A percentile compares a stretch with the other conserved stretches of the same genome.
phyloP scores from a whole-genome alignment of 1,140 invertebrate genomes.

The Lordiphosa clarofinis region DNA sequence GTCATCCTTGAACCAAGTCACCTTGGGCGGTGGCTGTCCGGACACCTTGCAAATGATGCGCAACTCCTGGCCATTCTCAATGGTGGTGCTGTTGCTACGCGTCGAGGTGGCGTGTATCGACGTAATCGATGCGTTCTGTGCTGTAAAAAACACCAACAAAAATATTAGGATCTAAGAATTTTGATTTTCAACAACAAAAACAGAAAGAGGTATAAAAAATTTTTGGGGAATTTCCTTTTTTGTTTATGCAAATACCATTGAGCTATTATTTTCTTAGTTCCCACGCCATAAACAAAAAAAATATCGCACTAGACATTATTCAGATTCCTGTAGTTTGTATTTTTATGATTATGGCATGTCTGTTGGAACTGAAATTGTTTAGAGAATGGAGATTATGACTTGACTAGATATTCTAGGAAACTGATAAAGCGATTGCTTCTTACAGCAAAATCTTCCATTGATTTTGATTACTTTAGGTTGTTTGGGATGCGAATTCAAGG shows the following conservation, averaged over 20 bases:
- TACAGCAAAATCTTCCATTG: too few relatives aligned
- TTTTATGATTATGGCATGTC: conserved; percentile 18
- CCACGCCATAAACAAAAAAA: conserved; percentile 49
- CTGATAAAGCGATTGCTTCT: too few relatives aligned
- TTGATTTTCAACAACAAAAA: not conserved
- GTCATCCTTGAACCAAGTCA: conserved; percentile 88
- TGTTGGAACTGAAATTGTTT: conserved; percentile 14
- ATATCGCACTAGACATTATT: conserved; percentile 57
- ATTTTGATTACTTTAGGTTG: too few relatives aligned
- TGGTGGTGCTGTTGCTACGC: conserved; percentile 57
- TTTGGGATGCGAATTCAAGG: too few relatives aligned
- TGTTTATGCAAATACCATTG: conserved; percentile 37
- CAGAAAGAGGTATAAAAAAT: not conserved
- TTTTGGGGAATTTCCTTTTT: conserved; percentile 36
- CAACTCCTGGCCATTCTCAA: conserved; percentile 81
- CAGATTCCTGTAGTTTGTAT: conserved; percentile 29
- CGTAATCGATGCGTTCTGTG: conserved; percentile 77
- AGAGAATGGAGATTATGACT: conserved; percentile 1
- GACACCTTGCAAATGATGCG: conserved; percentile 85
- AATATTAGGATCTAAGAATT: conserved; percentile 24
- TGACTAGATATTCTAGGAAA: too few relatives aligned
- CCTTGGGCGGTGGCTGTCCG: conserved; percentile 85
- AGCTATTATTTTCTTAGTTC: conserved; percentile 17
- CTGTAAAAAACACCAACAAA: conserved; percentile 63
- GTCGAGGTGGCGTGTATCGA: conserved; percentile 35